These are phyloP conservation scores for Ceyx margarethae DNA, from an alignment of 2,113 vertebrate species.

Conservation along the genomic window DNA sequence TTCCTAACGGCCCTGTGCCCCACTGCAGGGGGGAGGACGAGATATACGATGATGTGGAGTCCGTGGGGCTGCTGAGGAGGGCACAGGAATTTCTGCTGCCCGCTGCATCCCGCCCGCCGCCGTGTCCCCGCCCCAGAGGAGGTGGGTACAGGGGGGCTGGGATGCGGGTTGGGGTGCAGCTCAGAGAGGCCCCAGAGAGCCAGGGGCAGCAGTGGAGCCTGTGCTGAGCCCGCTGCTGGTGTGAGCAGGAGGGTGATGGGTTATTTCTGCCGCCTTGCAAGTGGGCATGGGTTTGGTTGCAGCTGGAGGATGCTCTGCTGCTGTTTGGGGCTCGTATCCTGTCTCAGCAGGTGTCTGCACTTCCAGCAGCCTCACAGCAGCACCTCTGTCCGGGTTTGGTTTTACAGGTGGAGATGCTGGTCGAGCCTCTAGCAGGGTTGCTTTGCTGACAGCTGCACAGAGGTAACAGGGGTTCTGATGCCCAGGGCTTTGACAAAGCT, in stretches of 20 bases:
- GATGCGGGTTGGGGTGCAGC: background rate
- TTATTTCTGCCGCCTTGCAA: background rate
- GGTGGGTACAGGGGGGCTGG: background rate
- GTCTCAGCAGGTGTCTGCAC: background rate
- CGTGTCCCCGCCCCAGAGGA: background rate
- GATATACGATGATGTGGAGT: slow-evolving; percentile 6
- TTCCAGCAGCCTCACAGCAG: background rate
- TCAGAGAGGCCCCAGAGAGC: rapidly evolving
- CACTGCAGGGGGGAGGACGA: background rate
- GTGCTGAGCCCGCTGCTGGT: background rate
- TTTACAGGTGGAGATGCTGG: slow-evolving; percentile 20
- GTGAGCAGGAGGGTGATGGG: rapidly evolving
- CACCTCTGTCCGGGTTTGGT: background rate
- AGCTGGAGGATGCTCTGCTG: background rate
- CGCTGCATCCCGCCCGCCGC: rapidly evolving
- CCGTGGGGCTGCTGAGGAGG: background rate
- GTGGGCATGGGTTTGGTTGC: background rate
- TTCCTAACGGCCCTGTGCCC: background rate
- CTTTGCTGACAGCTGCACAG: background rate
- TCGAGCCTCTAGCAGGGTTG: background rate
- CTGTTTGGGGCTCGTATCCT: background rate
- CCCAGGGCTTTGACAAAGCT: background rate
- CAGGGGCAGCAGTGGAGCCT: rapidly evolving
- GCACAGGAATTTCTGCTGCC: background rate
- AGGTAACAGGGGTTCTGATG: background rate